Evolutionary conservation across 2,888 invertebrate genomes (phyloP).

Genomic region (Dromius quadrimaculatus): DNA sequence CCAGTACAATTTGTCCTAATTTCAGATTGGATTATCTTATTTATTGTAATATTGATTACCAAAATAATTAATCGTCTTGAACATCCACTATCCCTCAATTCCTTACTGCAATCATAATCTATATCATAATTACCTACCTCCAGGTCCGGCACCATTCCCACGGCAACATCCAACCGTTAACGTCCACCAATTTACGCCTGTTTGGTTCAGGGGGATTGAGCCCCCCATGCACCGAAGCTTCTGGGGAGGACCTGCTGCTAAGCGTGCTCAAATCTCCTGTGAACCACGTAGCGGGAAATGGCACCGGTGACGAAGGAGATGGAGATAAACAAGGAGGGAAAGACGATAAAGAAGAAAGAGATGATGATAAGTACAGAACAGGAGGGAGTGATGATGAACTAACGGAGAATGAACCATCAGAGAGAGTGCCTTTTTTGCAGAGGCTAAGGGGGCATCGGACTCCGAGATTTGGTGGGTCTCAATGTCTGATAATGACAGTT

Average conservation of each 20-base stretch:
- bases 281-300: constrained; percentile 64
- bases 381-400: constrained; percentile 67
- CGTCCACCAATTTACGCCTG: constrained; percentile 14
- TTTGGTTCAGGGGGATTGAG: constrained; percentile 7
- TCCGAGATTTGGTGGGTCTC: constrained; percentile 68
- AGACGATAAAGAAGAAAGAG: too few relatives aligned
- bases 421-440: constrained; percentile 69
- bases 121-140: too few relatives aligned
- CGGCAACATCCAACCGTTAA: constrained; percentile 45
- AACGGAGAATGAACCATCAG: constrained; percentile 66
- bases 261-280: constrained; percentile 73
- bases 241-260: constrained; percentile 70
- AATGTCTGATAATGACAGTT: too few relatives aligned
- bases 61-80: too few relatives aligned
- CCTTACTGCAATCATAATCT: too few relatives aligned
- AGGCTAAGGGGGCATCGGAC: constrained; percentile 65
- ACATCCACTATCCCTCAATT: too few relatives aligned
- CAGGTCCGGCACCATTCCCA: constrained; percentile 46
- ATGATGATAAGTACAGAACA: constrained; percentile 59
- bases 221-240: constrained; percentile 46
- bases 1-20: too few relatives aligned
- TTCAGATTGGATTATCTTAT: too few relatives aligned
- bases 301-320: constrained; percentile 61
- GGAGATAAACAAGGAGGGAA: too few relatives aligned
- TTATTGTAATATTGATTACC: too few relatives aligned